These are phyloP conservation scores for Lasioglossum marginatum DNA, from an alignment of 2,888 invertebrate genomes.

Conservation along the genomic window DNA sequence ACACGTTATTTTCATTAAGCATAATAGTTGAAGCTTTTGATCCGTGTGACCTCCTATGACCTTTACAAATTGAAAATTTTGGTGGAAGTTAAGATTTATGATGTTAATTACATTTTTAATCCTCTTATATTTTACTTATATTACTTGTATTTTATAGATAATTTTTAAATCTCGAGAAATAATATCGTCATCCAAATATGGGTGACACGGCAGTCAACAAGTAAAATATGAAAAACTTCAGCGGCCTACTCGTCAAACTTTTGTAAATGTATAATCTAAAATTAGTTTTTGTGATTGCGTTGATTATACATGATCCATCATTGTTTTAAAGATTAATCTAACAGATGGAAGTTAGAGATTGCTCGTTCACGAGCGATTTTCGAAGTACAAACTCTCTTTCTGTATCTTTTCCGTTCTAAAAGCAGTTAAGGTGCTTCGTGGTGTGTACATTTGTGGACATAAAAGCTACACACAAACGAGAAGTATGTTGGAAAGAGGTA, in stretches of 20 bases:
- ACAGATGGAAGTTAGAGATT: neutral
- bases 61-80: no score
- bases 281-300: neutral
- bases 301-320: neutral
- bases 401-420: slow-evolving; percentile 1
- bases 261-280: neutral
- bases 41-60: no score
- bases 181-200: neutral
- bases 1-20: no score
- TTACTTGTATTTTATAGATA: neutral
- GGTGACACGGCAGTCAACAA: neutral
- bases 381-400: neutral
- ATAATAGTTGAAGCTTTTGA: no score
- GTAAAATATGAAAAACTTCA: neutral
- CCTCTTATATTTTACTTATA: no score
- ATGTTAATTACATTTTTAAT: neutral
- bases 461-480: slow-evolving; percentile 18
- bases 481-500: slow-evolving; percentile 13
- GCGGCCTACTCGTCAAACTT: neutral
- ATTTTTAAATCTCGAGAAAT: neutral
- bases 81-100: neutral
- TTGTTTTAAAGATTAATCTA: neutral
- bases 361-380: neutral
- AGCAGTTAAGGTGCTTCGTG: slow-evolving; percentile 20
- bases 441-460: slow-evolving; percentile 3